Evolutionary conservation across 1,140 invertebrate species (phyloP), one percentile per base, ranked within the genome.

Genomic region (Temnothorax longispinosus): DNA sequence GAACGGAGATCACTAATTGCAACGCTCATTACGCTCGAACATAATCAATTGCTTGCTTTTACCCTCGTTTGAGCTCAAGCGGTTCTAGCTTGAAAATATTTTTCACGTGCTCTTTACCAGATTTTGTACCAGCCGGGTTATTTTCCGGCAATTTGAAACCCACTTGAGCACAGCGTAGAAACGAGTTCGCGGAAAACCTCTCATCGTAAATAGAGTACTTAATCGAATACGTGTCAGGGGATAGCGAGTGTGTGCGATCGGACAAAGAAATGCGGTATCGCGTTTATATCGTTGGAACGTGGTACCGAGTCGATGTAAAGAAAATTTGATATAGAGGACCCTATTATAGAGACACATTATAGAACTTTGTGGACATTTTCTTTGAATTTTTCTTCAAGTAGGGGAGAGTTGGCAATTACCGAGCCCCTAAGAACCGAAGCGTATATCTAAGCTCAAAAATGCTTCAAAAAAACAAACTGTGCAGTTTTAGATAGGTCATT

Each of bases 1-100:
- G 4, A 21, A 38, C 8, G 52, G 60, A 67, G 60, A 77, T 69
- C 75, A 85, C 78, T 74, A 60, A 82, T 86, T 67, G 56, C 35
- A 35, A 50, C 21, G 67, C 41, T 88, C 75, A 87, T 91, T 82
- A 90, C 82, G 67, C 50, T 78, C 1, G 54, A 44, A 44, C 74
- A 62, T 90, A 87, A 88, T 90, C 84, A 85, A 88, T 69, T 88
- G 69, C 62, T 85, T 72, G 84, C 88, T 76, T 69, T 88, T 78
- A 89, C 41, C 41, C 41, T 27, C 58, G 62, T 56, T 76, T 67
- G 56, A 86, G n/a, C 62, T 84, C 47, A 41, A 88, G 44, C 56
- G 35, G 7, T n/a, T 64, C 18, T 44, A 44, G 18, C 56, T 50
- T 75, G 13, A 32, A 44, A 27, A 78, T 82, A 74, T 58, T 82